phyloP scores from a whole-genome alignment of 2,797 vertebrate genomes.

The Spinus olivaceus region DNA sequence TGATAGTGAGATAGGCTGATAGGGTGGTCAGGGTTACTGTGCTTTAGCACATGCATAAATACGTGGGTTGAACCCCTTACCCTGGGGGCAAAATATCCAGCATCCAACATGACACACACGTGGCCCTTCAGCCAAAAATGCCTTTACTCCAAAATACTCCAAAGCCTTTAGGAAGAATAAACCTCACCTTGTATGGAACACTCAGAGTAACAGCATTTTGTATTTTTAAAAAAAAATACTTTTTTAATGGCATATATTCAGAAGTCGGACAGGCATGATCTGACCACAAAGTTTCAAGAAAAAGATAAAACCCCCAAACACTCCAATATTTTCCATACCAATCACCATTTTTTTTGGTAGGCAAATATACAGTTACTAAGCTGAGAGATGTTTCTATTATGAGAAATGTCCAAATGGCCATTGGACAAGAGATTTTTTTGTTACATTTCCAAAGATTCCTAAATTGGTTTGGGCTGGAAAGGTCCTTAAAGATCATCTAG shows the following conservation, averaged over 20 bases:
- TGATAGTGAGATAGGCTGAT: slow-evolving; percentile 45
- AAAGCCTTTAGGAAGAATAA: not conserved
- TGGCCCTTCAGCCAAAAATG: not conserved
- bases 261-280: not conserved
- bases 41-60: slow-evolving; percentile 15
- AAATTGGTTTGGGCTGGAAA: not conserved
- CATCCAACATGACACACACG: not conserved
- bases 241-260: accelerated
- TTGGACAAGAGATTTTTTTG: not conserved
- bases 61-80: slow-evolving; percentile 48
- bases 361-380: not conserved
- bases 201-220: not conserved
- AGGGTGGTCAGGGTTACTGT: slow-evolving; percentile 47
- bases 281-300: not conserved
- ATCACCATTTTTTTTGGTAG: not conserved
- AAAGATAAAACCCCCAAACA: accelerated
- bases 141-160: not conserved
- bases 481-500: not conserved
- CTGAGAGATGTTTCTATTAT: not conserved
- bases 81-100: slow-evolving; percentile 37
- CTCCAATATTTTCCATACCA: not conserved
- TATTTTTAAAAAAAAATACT: not conserved
- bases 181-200: not conserved
- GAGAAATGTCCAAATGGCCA: not conserved
- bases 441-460: not conserved